These are phyloP conservation scores for Xenopus borealis DNA, from an alignment of 2,113 vertebrate species.

Conservation along the genomic window DNA sequence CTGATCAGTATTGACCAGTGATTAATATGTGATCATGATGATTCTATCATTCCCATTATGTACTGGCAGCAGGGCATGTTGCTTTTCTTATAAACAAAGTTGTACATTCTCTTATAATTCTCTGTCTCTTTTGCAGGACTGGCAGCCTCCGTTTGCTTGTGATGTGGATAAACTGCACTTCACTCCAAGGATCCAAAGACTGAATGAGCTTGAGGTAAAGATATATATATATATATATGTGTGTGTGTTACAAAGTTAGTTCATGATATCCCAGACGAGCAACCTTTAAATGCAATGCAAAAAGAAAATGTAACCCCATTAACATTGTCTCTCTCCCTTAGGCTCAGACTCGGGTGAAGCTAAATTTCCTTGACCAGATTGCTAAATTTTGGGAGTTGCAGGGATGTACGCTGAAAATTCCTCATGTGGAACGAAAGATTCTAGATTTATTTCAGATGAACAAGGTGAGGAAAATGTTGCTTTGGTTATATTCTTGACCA, in stretches of 20 bases:
- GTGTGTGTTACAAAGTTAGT: no score
- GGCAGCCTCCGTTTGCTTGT: constrained; percentile 96
- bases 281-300: no score
- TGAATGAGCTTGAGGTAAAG: constrained; percentile 93
- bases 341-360: constrained; percentile 95
- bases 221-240: no score
- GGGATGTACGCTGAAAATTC: constrained; percentile 93
- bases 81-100: neutral
- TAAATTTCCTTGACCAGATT: constrained; percentile 98
- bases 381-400: constrained; percentile 98
- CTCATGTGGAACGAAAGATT: constrained; percentile 94
- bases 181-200: constrained; percentile 93
- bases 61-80: neutral
- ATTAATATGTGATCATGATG: neutral
- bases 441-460: constrained; percentile 94
- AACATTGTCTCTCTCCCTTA: constrained; percentile 48
- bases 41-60: neutral
- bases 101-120: neutral
- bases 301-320: neutral
- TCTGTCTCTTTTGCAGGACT: constrained; percentile 69
- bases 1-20: no score
- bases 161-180: constrained; percentile 97
- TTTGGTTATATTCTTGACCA: neutral
- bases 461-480: constrained; percentile 66
- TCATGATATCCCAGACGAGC: no score